Conservation (phyloP, 1,140 invertebrate species). For the Hylaeus volcanicus region DNA sequence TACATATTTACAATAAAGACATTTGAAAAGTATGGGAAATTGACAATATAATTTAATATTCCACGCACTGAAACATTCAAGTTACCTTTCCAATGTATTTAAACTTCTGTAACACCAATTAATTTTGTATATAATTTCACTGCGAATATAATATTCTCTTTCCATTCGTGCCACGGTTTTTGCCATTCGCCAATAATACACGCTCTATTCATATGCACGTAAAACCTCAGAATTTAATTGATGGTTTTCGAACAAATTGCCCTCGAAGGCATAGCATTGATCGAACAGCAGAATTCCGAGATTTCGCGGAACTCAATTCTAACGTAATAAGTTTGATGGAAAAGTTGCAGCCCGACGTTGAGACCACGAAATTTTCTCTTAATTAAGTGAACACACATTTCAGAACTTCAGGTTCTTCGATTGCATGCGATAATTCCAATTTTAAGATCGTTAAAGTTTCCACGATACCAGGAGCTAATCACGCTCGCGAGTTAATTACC, state of each 20-base stretch:
- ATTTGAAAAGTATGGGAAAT: too few relatives aligned
- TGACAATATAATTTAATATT: too few relatives aligned
- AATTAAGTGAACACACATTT: not conserved
- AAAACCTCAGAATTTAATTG: not conserved
- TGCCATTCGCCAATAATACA: too few relatives aligned
- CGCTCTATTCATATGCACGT: too few relatives aligned
- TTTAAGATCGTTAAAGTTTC: not conserved
- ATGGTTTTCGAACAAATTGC: not conserved
- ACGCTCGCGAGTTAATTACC: not conserved
- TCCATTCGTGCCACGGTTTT: too few relatives aligned
- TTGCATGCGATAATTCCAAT: slow-evolving; percentile 4
- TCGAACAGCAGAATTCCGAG: not conserved
- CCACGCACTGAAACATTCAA: too few relatives aligned
- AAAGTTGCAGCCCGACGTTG: not conserved
- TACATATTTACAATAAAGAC: too few relatives aligned
- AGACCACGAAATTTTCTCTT: not conserved
- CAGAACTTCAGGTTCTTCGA: not conserved
- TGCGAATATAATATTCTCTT: too few relatives aligned
- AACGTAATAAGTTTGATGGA: not conserved
- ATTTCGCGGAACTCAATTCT: not conserved
- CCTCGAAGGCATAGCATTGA: not conserved
- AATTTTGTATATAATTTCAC: too few relatives aligned
- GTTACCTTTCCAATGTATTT: too few relatives aligned
- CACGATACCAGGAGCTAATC: slow-evolving; percentile 3
- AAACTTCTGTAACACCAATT: too few relatives aligned